A percentile compares a stretch with the other conserved stretches of the same genome.
These are phyloP conservation scores for Patagioenas fasciata DNA, from an alignment of 2,113 vertebrate species.

Conservation along the genomic window DNA sequence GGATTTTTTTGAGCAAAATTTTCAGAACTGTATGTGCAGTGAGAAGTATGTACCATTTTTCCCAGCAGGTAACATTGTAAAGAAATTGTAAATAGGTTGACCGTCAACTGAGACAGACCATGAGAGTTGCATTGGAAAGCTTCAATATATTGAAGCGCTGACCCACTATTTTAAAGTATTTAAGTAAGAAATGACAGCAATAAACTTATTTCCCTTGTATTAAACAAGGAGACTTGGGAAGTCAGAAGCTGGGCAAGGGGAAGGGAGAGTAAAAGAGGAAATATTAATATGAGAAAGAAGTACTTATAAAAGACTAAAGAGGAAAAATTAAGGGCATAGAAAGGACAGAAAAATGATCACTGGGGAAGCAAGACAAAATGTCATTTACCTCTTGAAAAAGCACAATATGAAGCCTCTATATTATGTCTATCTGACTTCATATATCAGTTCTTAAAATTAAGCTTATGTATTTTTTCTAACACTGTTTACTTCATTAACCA, in stretches of 20 bases:
- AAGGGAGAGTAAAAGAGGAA: not conserved
- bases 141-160: not conserved
- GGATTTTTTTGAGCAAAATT: not conserved
- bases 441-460: not conserved
- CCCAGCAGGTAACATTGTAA: not conserved
- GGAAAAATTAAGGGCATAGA: not conserved
- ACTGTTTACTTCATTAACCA: not conserved
- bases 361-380: not conserved
- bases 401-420: not conserved
- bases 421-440: not conserved
- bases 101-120: not conserved
- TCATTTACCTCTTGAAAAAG: not conserved
- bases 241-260: not conserved
- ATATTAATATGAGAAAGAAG: not conserved
- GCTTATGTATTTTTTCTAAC: not conserved
- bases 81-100: not conserved
- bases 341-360: not conserved
- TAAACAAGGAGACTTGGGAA: not conserved
- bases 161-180: not conserved
- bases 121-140: not conserved
- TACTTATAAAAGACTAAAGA: not conserved
- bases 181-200: not conserved
- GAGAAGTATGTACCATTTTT: not conserved
- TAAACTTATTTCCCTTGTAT: not conserved
- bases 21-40: not conserved